Base-by-base conservation (phyloP, 2,113 vertebrate species). In the Egretta garzetta region DNA sequence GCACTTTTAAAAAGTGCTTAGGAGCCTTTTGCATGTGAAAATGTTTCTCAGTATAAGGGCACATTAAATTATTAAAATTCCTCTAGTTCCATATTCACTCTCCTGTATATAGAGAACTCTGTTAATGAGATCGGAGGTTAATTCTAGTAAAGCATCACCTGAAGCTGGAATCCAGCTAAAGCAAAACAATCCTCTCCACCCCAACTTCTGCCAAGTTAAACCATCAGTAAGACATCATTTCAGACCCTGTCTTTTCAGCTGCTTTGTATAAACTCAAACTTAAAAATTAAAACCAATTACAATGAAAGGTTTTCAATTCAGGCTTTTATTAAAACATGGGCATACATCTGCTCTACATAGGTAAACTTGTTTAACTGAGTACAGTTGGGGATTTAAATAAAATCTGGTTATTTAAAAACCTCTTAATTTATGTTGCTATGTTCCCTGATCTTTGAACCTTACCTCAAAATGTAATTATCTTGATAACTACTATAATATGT, bases 321-420 rank as follows among this genome's bases (percentile, higher is more conserved):
- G 35, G 37, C 32, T 93, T 90, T 89, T 82, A 84, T 93, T 97
- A 94, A 97, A 97, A 80, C 24, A 18, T 45, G 70, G 85, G 27
- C 76, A 26, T 83, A 81, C 39, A 22, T 86, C 71, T 94, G 22
- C 73, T 96, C 93, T 81, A 55, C 37, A 50, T 53, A 88, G 62
- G 43, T 96, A 95, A 94, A 95, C 91, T 97, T 97, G 33, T 96
- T 97, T 97, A 83, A 96, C 62, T 81, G 68, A 63, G 18, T 96
- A 73, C 47, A 62, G 9, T 68, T 96, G 45, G 30, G 59, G 33
- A 92, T 96, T 96, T 97, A 96, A 97, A 93, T 96, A 97, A 97
- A 97, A 96, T 59, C 41, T 89, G 8, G 45, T 79, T 92, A 92
- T 89, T 94, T 94, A 90, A 97, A 97, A 91, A 14, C 9, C 24